These are phyloP conservation scores for Eidolon helvum DNA, from an alignment of 2,113 vertebrate genomes.

Conservation along the genomic window DNA sequence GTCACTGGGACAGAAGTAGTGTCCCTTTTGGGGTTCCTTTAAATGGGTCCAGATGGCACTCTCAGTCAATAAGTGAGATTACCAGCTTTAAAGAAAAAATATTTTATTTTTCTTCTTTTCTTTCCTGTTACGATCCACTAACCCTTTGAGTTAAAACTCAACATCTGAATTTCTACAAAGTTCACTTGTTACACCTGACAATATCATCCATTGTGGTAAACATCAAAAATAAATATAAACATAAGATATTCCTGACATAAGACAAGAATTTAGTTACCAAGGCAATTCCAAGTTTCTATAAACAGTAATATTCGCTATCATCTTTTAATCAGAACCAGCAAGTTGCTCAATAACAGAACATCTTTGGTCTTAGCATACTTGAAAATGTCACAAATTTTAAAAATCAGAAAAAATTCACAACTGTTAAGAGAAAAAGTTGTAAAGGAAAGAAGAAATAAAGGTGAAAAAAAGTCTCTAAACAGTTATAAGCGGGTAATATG, in stretches of 20 bases:
- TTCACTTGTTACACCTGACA: neutral
- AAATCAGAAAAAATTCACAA: neutral
- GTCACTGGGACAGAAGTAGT: neutral
- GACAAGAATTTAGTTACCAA: neutral
- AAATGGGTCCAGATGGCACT: conserved; percentile 40
- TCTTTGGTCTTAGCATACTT: neutral
- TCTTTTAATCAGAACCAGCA: neutral
- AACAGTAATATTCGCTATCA: neutral
- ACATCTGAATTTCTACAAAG: conserved; percentile 47
- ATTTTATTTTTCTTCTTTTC: neutral
- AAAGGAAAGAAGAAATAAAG: neutral
- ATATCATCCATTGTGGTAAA: neutral
- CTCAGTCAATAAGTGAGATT: conserved; percentile 42
- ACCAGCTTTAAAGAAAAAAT: conserved; percentile 37
- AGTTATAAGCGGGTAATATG: neutral
- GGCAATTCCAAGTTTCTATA: neutral
- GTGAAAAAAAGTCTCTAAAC: neutral
- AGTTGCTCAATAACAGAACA: neutral
- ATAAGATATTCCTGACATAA: neutral
- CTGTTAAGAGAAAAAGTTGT: neutral
- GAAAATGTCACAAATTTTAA: neutral
- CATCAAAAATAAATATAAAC: neutral
- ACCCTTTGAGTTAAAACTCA: conserved; percentile 30
- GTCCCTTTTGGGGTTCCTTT: neutral
- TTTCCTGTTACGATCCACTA: conserved; percentile 18